Conservation (phyloP, 2,113 vertebrate genomes). For the Oenanthe oenanthe region DNA sequence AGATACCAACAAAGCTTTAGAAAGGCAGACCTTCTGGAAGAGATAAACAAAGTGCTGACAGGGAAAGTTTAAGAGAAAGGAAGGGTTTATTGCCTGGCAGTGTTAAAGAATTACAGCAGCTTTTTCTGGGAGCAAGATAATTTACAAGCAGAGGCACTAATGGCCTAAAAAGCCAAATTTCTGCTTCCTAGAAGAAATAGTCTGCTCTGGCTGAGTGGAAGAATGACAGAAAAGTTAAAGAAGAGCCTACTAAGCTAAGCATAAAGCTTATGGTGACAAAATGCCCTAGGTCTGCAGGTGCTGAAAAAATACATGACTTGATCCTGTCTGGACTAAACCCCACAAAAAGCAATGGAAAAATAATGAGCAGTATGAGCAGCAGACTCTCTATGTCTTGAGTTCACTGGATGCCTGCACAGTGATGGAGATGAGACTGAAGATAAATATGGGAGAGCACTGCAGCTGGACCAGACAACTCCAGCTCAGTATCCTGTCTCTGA, state of each 20-base stretch:
- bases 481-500: not conserved
- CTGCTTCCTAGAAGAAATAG: not conserved
- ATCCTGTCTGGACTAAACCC: not conserved
- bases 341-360: not conserved
- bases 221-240: constrained; percentile 14
- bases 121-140: not conserved
- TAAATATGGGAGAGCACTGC: not conserved
- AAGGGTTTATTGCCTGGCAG: not conserved
- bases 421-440: not conserved
- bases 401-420: not conserved
- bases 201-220: not conserved
- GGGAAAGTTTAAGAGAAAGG: not conserved
- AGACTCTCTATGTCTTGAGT: not conserved
- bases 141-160: constrained; percentile 30
- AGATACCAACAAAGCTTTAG: not conserved
- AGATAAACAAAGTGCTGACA: constrained; percentile 15
- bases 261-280: constrained; percentile 5
- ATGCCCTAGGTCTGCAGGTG: not conserved
- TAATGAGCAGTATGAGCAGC: not conserved
- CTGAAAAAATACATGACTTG: not conserved
- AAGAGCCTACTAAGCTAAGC: not conserved
- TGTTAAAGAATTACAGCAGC: not conserved
- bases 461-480: not conserved
- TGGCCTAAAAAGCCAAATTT: not conserved
- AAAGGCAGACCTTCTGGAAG: not conserved